These are phyloP conservation scores for Eupithecia inturbata DNA, from an alignment of 2,888 invertebrate species.

Conservation along the genomic window DNA sequence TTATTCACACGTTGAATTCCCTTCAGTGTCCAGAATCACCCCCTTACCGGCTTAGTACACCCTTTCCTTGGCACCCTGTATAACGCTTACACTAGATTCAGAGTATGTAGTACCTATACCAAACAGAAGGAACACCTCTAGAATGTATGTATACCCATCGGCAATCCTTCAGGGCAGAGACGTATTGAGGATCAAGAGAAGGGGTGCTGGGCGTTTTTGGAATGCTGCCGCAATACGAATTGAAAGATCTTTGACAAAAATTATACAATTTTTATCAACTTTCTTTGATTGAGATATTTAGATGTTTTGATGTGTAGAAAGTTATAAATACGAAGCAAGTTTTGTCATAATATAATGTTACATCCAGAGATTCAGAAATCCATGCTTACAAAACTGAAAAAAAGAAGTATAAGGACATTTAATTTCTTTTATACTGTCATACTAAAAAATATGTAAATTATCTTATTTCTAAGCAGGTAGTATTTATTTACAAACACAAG, in stretches of 20 bases:
- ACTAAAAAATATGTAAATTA: no score
- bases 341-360: background rate
- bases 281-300: background rate
- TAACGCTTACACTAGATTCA: background rate
- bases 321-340: background rate
- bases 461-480: no score
- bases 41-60: no score
- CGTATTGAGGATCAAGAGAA: background rate
- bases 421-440: no score
- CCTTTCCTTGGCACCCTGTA: no score
- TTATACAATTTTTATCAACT: background rate
- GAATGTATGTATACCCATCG: constrained; percentile 2
- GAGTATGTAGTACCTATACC: background rate
- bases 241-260: background rate
- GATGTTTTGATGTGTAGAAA: background rate
- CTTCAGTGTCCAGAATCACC: no score
- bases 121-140: background rate
- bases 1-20: no score
- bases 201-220: background rate
- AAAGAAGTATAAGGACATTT: background rate
- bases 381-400: background rate
- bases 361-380: background rate
- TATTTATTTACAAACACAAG: no score
- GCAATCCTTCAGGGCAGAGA: constrained; percentile 5
- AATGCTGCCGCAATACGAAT: background rate